Conservation (phyloP, 2,113 vertebrate species). For the Propithecus coquereli region DNA sequence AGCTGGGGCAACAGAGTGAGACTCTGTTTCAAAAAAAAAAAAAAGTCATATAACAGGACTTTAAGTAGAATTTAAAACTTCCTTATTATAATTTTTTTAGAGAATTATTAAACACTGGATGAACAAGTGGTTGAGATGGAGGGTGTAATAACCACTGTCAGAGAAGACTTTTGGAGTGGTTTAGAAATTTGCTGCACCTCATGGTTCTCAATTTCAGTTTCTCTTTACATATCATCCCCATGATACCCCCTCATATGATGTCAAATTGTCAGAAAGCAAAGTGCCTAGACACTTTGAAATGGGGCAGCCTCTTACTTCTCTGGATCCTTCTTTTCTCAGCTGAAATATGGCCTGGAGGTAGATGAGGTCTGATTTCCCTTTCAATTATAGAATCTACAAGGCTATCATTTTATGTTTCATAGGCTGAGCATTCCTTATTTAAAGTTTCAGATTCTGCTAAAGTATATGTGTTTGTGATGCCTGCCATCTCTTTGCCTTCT, state of each 20-base stretch:
- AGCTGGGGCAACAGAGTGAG: no score
- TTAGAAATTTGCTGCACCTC: not conserved
- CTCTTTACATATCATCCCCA: not conserved
- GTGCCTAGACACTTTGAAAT: not conserved
- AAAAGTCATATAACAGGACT: not conserved
- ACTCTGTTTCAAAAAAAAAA: no score
- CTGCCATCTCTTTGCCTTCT: not conserved
- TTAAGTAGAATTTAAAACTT: not conserved
- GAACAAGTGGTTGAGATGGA: not conserved
- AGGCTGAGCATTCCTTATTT: not conserved
- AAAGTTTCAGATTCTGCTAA: not conserved
- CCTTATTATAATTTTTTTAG: not conserved
- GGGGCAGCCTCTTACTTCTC: not conserved
- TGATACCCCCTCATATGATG: accelerated
- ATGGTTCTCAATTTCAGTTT: not conserved
- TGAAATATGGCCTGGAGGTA: not conserved
- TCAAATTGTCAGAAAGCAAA: not conserved
- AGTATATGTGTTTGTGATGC: not conserved
- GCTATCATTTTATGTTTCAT: not conserved
- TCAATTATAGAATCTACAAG: not conserved
- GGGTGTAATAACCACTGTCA: accelerated
- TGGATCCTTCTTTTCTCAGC: not conserved
- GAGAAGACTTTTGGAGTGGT: not conserved
- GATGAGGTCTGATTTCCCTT: not conserved
- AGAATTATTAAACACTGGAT: not conserved